Base-by-base conservation (phyloP, 2,888 invertebrate genomes). In the Rhimphoctona megacephalus region DNA sequence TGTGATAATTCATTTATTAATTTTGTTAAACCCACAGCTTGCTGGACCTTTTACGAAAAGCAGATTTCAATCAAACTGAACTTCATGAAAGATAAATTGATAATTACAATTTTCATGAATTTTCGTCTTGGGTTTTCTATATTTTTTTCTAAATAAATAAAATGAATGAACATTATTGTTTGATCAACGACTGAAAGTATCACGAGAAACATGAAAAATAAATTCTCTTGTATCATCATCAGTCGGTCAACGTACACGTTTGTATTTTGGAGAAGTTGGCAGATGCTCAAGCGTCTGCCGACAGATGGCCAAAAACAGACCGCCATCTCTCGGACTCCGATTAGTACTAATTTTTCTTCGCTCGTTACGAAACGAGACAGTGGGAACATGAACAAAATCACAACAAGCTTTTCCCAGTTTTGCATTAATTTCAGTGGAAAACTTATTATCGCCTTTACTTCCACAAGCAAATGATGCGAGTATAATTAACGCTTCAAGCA, bases 251-350 rank as follows among this genome's bases (percentile, higher is more conserved):
- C 17, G 11, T 6, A 30, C n/a, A 17, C 22, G 14, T 46, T n/a
- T 70, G 17, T 11, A 46, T 36, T 39, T 33, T 25, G 69, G 8
- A 17, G 8, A 33, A 22, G 5, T 6, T 49, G 52, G 33, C n/a
- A n/a, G n/a, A n/a, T n/a, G n/a, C 70, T 70, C 22, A 39, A 52
- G 33, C 36, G 19, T 64, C 17, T 39, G n/a, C 85, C 52, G 25
- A 57, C 49, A 86, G 85, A 81, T 67, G 86, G 80, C 76, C 19
- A 57, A 49, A 72, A 74, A 11, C 6, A 57, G 9, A n/a, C 66
- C 70, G 86, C 70, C 83, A 86, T 86, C 83, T 83, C 72, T 76
- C 83, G 76, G 46, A 33, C 33, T 46, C 11, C 64, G 49, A 14
- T 14, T 17, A 61, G 14, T 30, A 61, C 61, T 61, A 61, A 61